These are phyloP conservation scores for Argopecten irradians DNA, from an alignment of 1,140 invertebrate genomes.

Conservation along the genomic window DNA sequence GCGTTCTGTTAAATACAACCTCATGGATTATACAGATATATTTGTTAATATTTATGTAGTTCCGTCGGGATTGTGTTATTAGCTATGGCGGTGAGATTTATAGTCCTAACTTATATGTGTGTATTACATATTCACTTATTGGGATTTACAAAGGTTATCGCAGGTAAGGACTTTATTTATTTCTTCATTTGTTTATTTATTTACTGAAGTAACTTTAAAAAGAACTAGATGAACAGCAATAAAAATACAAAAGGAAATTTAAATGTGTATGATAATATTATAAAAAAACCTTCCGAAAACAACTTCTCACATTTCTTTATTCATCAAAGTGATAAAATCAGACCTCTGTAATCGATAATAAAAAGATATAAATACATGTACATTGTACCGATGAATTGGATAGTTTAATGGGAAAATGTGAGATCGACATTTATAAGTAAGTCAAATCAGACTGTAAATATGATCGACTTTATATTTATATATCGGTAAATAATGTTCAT, in stretches of 20 bases:
- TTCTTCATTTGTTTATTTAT: neutral
- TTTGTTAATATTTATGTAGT: constrained; percentile 4
- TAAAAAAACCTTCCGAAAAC: no score
- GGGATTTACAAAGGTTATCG: neutral
- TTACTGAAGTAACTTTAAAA: no score
- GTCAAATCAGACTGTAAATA: neutral
- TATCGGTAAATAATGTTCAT: neutral
- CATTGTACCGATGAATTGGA: no score
- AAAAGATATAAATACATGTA: no score
- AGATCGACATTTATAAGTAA: no score
- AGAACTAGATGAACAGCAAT: neutral
- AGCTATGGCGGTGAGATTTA: neutral
- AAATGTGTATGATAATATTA: no score
- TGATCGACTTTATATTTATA: neutral
- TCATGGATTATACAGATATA: neutral
- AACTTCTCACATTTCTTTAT: no score
- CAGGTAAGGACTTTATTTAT: neutral
- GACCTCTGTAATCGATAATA: no score
- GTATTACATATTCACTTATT: neutral
- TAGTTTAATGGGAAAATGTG: no score
- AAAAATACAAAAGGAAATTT: neutral
- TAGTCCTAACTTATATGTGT: neutral
- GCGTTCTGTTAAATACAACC: neutral
- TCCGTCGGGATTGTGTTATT: neutral
- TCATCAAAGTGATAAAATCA: no score